Evolutionary conservation across 2,888 invertebrate species (phyloP).

Genomic region (Acleris holmiana): DNA sequence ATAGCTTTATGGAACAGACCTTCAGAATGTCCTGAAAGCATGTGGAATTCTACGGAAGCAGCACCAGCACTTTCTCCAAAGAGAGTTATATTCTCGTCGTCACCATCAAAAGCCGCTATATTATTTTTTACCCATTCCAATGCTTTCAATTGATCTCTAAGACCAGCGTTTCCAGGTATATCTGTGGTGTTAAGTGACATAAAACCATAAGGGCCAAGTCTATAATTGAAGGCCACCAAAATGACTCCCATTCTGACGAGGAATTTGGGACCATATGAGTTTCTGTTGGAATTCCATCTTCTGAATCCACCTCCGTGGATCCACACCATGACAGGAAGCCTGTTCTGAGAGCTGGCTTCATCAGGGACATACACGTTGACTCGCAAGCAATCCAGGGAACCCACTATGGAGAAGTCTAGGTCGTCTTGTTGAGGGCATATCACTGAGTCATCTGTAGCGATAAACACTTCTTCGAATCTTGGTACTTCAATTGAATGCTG

Average conservation of each 20-base stretch:
- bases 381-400: constrained; percentile 38
- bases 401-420: constrained; percentile 22
- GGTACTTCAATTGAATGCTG: constrained; percentile 21
- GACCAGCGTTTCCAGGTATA: constrained; percentile 39
- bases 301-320: constrained; percentile 40
- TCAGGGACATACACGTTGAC: constrained; percentile 37
- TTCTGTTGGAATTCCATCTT: constrained; percentile 29
- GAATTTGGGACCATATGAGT: constrained; percentile 38
- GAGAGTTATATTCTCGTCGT: constrained; percentile 37
- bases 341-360: constrained; percentile 27
- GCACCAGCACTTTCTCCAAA: constrained; percentile 40
- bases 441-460: constrained; percentile 34
- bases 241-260: constrained; percentile 36
- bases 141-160: constrained; percentile 38
- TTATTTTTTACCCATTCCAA: constrained; percentile 38
- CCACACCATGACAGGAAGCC: constrained; percentile 39
- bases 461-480: constrained; percentile 19
- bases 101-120: constrained; percentile 39
- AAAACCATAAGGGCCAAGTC: constrained; percentile 38
- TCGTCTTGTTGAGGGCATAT: constrained; percentile 39
- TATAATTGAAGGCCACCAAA: constrained; percentile 40
- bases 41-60: constrained; percentile 36
- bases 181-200: constrained; percentile 37
- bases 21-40: constrained; percentile 34
- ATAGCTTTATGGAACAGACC: constrained; percentile 41